Evolutionary conservation across 2,888 invertebrate genomes (phyloP).

Genomic region (Dasypolia templi): DNA sequence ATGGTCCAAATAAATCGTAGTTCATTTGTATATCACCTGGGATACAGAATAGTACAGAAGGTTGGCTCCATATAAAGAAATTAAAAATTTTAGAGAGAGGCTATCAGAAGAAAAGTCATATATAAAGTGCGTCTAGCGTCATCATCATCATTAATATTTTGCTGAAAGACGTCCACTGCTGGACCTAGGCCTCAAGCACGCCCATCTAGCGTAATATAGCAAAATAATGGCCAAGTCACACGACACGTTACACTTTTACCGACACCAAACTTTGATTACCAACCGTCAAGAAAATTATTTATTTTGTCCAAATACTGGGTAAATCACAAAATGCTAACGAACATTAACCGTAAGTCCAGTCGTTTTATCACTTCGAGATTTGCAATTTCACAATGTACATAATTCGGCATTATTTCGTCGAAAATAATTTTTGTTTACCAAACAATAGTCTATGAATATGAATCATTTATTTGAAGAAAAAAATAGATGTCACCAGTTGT

Average conservation of each 20-base stretch:
- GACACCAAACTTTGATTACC: neutral
- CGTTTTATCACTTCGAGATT: neutral
- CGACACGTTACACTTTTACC: neutral
- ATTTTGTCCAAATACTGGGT: neutral
- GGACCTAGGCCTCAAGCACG: neutral
- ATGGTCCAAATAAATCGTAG: conserved; percentile 27
- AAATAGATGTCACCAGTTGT: too few relatives aligned
- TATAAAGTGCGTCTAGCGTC: neutral
- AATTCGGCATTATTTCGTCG: neutral
- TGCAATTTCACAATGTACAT: neutral
- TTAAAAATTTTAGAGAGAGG: neutral
- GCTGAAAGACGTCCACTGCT: neutral
- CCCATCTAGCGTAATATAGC: neutral
- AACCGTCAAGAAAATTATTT: neutral
- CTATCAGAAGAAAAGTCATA: neutral
- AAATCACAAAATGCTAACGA: neutral
- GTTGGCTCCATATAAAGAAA: neutral
- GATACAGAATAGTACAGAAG: neutral
- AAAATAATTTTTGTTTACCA: neutral
- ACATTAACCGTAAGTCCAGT: neutral
- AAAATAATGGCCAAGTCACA: neutral
- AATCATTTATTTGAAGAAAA: too few relatives aligned
- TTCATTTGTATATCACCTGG: conserved; percentile 19
- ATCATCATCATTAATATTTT: neutral
- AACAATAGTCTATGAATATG: too few relatives aligned